These are phyloP conservation scores for Acronicta aceris DNA, from an alignment of 2,888 invertebrate species.

Conservation along the genomic window DNA sequence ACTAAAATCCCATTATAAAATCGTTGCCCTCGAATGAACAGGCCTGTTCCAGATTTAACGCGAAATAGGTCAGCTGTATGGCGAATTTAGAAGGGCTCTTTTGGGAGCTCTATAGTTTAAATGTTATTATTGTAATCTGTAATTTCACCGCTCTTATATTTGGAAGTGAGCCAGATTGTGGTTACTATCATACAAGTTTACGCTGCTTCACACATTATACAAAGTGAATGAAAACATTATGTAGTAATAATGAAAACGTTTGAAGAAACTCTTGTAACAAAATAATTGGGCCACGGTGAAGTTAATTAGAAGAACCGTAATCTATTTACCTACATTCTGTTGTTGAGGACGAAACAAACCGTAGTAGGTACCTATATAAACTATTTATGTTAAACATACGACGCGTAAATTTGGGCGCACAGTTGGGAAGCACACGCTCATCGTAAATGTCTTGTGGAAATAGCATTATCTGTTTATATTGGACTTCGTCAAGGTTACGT, in stretches of 20 bases:
- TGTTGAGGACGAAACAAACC: slow-evolving; percentile 30
- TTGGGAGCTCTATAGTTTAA: slow-evolving; percentile 59
- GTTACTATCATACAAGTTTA: slow-evolving; percentile 51
- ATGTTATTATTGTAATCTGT: slow-evolving; percentile 63
- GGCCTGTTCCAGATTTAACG: slow-evolving; percentile 58
- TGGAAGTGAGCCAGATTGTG: slow-evolving; percentile 66
- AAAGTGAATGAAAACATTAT: slow-evolving; percentile 55
- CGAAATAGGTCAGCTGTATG: slow-evolving; percentile 71
- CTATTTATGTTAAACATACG: slow-evolving; percentile 21
- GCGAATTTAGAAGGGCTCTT: slow-evolving; percentile 75
- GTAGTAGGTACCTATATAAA: slow-evolving; percentile 23
- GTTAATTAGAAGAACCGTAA: slow-evolving; percentile 26
- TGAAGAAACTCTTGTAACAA: slow-evolving; percentile 5
- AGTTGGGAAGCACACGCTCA: slow-evolving; percentile 17
- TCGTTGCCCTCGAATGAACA: slow-evolving; percentile 42
- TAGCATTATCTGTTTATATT: slow-evolving; percentile 65
- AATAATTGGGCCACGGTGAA: slow-evolving; percentile 50
- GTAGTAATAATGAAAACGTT: slow-evolving; percentile 5
- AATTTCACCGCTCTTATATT: slow-evolving; percentile 54
- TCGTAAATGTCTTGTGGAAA: slow-evolving; percentile 64
- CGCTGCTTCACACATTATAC: slow-evolving; percentile 33
- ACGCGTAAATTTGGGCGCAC: slow-evolving; percentile 33
- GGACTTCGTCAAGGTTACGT: slow-evolving; percentile 64
- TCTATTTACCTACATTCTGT: slow-evolving; percentile 29
- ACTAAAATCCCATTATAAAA: slow-evolving; percentile 51